Base-by-base conservation (phyloP, 2,113 vertebrate species). In the Tyrannus savana region DNA sequence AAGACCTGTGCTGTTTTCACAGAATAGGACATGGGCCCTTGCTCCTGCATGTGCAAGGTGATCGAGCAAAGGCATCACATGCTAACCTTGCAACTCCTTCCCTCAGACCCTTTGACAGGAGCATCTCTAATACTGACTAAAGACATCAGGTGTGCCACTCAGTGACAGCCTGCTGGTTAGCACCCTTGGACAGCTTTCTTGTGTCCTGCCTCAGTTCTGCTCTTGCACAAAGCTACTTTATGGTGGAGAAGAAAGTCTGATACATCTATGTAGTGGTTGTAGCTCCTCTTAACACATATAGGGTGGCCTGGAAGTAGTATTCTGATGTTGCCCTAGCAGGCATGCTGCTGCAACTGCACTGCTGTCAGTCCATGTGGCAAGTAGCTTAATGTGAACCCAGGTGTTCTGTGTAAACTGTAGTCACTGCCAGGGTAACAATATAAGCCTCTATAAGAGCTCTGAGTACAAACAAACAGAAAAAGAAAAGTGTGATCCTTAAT, bases 31-130 rank as follows among this genome's bases (percentile, higher is more conserved):
- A 1, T 66, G n/a, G 50, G 25, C 14, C 27, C 67, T 24, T 67
- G 39, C 31, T 82, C 28, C 52, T 85, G 49, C 23, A 8, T 55
- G 19, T 69, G 5, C 16, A 17, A 62, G 30, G 11, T 52, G n/a
- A 66, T 81, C 1, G 1, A 37, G 31, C 62, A 55, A 28, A 63
- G 72, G 30, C 19, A 56, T 37, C 7, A 14, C 0, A 0, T 30
- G 31, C 27, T 33, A 42, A 16, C 42, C 62, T 82, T 49, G 14
- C 17, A 76, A 4, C 47, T 71, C 31, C 35, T 73, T 60, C 28
- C 37, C 19, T 63, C 2, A 4, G 14, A 44, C 9, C 24, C 6
- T 71, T 84, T 52, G 72, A 35, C 31, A 76, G 15, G 28, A 85
- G 5, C 42, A 21, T 37, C 30, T 80, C 47, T 59, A 35, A 16